Base-by-base conservation (phyloP, 2,113 vertebrate genomes). In the Coreoperca whiteheadi region DNA sequence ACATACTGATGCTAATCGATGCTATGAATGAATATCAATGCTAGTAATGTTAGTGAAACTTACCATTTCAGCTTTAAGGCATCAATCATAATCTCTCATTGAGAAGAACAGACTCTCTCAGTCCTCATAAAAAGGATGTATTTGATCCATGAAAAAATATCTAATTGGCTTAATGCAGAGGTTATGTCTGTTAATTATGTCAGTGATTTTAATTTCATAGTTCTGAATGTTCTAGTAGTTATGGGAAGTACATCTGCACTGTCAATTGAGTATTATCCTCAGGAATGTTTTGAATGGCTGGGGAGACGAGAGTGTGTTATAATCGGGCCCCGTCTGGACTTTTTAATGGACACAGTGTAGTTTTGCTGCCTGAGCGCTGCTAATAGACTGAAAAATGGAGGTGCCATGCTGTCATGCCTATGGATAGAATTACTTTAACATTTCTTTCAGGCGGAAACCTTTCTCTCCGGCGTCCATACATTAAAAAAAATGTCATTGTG, bases 351-450 rank as follows among this genome's bases (percentile, higher is more conserved):
- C 78, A 85, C 57, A 66, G 60, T 21, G 23, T 37, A 54, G 54
- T 86, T 92, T 83, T 91, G 78, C 81, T 77, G 72, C 87, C 84
- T 74, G 64, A 54, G 82, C n/a, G 39, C 81, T 51, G 82, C 88
- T 86, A 88, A 89, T 82, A 89, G 83, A 86, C 63, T 87, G 87
- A 94, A 91, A 91, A 90, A 90, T 89, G 56, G 70, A 87, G 72
- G 72, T 85, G 81, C 53, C 77, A 48, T 66, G 32, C 83, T 77
- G 79, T 90, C 87, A 64, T 43, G 79, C 78, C 78, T 74, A 57
- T 71, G 63, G 73, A 80, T 67, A 79, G 61, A 88, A 84, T 74
- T 77, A 76, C 82, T 87, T 88, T 64, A 76, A 87, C 78, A 81
- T 76, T 72, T 53, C 71, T 83, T 80, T 87, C 88, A 78, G 74